Percentiles rank a stretch among this genome's conserved stretches.
Evolutionary conservation across 1,140 invertebrate species (phyloP).

Genomic region (Drosophila baimaii): DNA sequence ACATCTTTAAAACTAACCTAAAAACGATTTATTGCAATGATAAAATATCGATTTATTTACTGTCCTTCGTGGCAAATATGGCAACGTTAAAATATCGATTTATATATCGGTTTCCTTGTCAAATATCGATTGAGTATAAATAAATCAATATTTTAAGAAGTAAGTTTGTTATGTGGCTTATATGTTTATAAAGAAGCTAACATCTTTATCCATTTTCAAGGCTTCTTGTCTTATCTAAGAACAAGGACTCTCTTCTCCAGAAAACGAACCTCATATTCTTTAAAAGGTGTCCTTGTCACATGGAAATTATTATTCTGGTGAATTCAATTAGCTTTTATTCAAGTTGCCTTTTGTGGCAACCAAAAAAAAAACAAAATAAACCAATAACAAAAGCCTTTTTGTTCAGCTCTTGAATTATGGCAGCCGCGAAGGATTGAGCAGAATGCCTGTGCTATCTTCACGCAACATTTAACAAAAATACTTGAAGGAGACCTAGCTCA

Average conservation of each 20-base stretch:
- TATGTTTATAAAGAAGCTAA: background rate
- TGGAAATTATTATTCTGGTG: constrained; percentile 12
- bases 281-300: constrained; percentile 7
- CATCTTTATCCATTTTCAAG: background rate
- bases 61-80: too few species aligned
- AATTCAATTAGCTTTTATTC: constrained; percentile 36
- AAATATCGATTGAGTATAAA: background rate
- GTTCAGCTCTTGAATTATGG: constrained; percentile 15
- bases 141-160: too few species aligned
- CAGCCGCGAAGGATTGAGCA: constrained; percentile 6
- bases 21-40: too few species aligned
- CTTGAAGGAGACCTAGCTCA: constrained; percentile 6
- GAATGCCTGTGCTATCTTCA: constrained; percentile 58
- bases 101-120: too few species aligned
- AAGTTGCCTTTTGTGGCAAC: constrained; percentile 12
- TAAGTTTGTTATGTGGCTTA: background rate
- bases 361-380: background rate
- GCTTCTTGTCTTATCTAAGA: background rate
- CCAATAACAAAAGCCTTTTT: constrained; percentile 29
- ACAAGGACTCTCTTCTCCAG: background rate
- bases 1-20: too few species aligned
- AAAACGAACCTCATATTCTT: background rate
- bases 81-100: too few species aligned
- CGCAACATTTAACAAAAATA: constrained; percentile 68
- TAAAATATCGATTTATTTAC: too few species aligned